These are phyloP conservation scores for Tipula unca DNA, from an alignment of 2,888 invertebrate species.

Conservation along the genomic window DNA sequence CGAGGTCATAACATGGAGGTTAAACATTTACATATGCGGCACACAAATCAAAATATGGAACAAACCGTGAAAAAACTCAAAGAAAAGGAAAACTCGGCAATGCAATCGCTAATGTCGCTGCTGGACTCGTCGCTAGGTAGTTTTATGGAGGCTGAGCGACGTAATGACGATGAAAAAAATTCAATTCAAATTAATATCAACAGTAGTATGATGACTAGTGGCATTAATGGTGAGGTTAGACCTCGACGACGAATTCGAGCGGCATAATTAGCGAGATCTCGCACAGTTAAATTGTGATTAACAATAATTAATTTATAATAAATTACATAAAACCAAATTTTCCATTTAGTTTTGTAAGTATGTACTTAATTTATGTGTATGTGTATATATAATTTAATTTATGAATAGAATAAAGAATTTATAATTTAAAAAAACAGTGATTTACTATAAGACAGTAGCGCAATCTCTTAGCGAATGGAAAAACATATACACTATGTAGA, in stretches of 20 bases:
- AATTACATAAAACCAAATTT: not conserved
- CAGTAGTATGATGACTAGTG: not conserved
- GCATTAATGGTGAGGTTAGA: not conserved
- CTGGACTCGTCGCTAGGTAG: constrained; percentile 35
- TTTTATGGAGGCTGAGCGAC: constrained; percentile 31
- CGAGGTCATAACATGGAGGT: constrained; percentile 32
- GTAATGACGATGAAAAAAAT: constrained; percentile 21
- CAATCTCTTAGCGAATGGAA: not conserved
- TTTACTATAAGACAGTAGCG: not conserved
- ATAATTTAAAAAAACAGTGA: not conserved
- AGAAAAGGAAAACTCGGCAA: constrained; percentile 24
- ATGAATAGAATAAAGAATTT: not conserved
- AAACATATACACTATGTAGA: not conserved
- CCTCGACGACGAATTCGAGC: not conserved
- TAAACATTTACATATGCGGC: constrained; percentile 35
- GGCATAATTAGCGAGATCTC: not conserved
- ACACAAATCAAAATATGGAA: constrained; percentile 25
- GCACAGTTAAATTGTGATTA: not conserved
- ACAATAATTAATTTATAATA: not conserved
- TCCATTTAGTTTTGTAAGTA: not conserved
- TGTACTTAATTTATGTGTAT: not conserved
- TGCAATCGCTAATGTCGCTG: constrained; percentile 36
- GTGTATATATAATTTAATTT: not conserved
- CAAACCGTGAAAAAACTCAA: constrained; percentile 21
- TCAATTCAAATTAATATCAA: not conserved